Percentiles rank a stretch among this genome's conserved stretches.
phyloP scores from a whole-genome alignment of 1,140 invertebrate genomes.

The Drosophila miranda region DNA sequence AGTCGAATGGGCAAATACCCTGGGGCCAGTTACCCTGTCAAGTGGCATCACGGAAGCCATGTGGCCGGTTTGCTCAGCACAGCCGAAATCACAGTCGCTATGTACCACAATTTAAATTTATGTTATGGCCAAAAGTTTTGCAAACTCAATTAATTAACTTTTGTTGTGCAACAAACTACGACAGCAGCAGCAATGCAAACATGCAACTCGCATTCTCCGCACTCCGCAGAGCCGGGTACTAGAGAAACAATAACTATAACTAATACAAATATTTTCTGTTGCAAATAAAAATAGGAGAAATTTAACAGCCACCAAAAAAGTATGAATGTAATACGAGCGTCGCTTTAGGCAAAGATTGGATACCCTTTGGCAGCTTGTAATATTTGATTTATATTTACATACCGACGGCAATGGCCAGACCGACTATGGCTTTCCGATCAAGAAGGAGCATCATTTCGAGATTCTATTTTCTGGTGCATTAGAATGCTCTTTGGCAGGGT shows the following conservation, averaged over 20 bases:
- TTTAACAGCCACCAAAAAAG: conserved; percentile 40
- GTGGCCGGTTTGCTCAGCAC: not conserved
- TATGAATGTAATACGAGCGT: too few species aligned
- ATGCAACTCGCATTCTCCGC: conserved; percentile 22
- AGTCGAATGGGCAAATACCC: conserved; percentile 29
- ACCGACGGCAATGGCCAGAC: too few species aligned
- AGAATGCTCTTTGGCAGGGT: too few species aligned
- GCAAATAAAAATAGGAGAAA: conserved; percentile 57
- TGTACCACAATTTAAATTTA: conserved; percentile 71
- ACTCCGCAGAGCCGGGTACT: conserved; percentile 4
- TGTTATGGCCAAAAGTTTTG: conserved; percentile 73
- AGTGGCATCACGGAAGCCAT: not conserved
- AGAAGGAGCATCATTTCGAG: too few species aligned
- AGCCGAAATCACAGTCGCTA: conserved; percentile 22
- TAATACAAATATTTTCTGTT: conserved; percentile 72
- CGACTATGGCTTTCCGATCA: too few species aligned
- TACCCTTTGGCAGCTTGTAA: too few species aligned
- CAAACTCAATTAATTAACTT: conserved; percentile 81
- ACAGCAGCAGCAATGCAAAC: conserved; percentile 40
- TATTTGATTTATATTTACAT: too few species aligned
- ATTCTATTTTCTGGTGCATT: too few species aligned
- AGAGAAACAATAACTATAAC: conserved; percentile 67
- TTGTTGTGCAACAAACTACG: conserved; percentile 47
- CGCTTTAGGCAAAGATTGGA: too few species aligned
- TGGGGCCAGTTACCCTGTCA: not conserved